These are phyloP conservation scores for Scaptomyza pallida DNA, from an alignment of 1,140 invertebrate species.

Conservation along the genomic window DNA sequence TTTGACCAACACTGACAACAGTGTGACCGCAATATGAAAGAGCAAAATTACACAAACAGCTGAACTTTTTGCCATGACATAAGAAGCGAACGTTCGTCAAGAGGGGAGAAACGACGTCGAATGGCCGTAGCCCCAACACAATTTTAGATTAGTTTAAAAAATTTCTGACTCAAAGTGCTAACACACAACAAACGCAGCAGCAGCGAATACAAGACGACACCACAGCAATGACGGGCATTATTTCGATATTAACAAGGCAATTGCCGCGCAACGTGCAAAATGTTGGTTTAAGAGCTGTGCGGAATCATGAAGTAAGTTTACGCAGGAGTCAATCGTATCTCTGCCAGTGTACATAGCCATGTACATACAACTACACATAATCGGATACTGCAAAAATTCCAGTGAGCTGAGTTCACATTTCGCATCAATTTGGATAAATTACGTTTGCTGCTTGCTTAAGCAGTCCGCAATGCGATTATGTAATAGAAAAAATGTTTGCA, in stretches of 20 bases:
- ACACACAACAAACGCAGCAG: slow-evolving; percentile 28
- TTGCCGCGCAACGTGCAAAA: slow-evolving; percentile 68
- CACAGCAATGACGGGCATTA: slow-evolving; percentile 73
- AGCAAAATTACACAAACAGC: slow-evolving; percentile 26
- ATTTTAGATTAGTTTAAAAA: slow-evolving; percentile 48
- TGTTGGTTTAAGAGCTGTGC: slow-evolving; percentile 60
- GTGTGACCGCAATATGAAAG: slow-evolving; percentile 22
- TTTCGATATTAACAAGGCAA: slow-evolving; percentile 73
- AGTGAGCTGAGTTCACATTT: neutral
- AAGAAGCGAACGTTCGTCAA: slow-evolving; percentile 49
- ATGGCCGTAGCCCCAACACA: slow-evolving; percentile 54
- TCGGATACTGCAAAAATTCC: neutral
- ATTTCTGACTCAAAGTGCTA: slow-evolving; percentile 52
- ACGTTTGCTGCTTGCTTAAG: slow-evolving; percentile 14
- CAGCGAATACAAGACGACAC: slow-evolving; percentile 32
- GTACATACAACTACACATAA: neutral
- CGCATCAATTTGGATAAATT: slow-evolving; percentile 23
- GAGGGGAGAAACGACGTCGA: slow-evolving; percentile 61
- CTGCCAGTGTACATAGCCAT: neutral
- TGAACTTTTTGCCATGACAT: slow-evolving; percentile 35
- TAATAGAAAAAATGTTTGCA: slow-evolving; percentile 56
- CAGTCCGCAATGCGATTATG: slow-evolving; percentile 57
- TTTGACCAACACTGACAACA: slow-evolving; percentile 16
- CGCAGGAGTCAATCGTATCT: slow-evolving; percentile 3
- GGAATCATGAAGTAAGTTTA: slow-evolving; percentile 74